Evolutionary conservation across 2,888 invertebrate species (phyloP).

Genomic region (Alviniconcha strummeri): DNA sequence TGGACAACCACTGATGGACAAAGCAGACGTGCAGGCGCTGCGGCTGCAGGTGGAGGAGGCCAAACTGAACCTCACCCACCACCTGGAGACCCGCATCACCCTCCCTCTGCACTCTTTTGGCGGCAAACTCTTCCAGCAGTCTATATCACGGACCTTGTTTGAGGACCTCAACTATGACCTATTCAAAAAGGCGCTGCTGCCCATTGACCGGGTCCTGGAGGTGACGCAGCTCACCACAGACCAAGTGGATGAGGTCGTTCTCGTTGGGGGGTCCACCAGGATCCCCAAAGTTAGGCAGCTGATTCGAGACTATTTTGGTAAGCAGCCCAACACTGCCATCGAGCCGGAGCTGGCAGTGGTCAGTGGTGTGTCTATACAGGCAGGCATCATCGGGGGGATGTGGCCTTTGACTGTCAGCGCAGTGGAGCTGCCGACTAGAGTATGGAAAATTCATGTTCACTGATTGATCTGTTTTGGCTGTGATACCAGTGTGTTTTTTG

Average conservation of each 20-base stretch:
- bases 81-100: slow-evolving; percentile 56
- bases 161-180: slow-evolving; percentile 74
- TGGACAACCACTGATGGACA: slow-evolving; percentile 65
- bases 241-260: slow-evolving; percentile 75
- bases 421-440: slow-evolving; percentile 67
- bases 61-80: slow-evolving; percentile 72
- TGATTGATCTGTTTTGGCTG: slow-evolving; percentile 6
- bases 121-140: slow-evolving; percentile 55
- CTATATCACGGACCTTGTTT: slow-evolving; percentile 72
- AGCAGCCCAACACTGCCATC: slow-evolving; percentile 66
- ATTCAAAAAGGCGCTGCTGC: slow-evolving; percentile 73
- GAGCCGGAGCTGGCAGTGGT: slow-evolving; percentile 76
- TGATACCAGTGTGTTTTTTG: background rate
- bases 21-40: slow-evolving; percentile 73
- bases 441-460: slow-evolving; percentile 64
- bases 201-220: slow-evolving; percentile 73
- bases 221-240: slow-evolving; percentile 65
- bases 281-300: slow-evolving; percentile 74
- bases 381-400: slow-evolving; percentile 76
- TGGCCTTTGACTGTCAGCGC: slow-evolving; percentile 76
- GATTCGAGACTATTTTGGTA: slow-evolving; percentile 73
- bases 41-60: slow-evolving; percentile 72
- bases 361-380: slow-evolving; percentile 76
- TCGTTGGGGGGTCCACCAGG: slow-evolving; percentile 76
- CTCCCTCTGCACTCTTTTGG: slow-evolving; percentile 68